Evolutionary conservation across 2,888 invertebrate species (phyloP).

Genomic region (Volucella inanis): DNA sequence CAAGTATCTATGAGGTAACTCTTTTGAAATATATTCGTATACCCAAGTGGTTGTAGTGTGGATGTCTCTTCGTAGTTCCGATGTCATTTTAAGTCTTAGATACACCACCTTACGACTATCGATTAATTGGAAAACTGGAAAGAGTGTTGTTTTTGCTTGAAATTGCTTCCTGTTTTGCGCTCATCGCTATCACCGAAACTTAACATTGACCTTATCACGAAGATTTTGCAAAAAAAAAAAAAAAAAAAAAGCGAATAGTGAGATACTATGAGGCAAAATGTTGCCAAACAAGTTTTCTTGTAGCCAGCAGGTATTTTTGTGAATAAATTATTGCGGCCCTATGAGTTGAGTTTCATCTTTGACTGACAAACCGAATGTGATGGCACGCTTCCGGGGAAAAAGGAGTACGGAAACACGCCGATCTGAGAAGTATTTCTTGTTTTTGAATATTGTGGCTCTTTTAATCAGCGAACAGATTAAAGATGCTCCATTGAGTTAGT

Average conservation of each 20-base stretch:
- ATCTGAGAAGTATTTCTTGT: too few species aligned
- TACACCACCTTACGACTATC: too few species aligned
- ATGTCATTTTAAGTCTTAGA: too few species aligned
- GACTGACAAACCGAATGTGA: background rate
- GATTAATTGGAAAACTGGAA: background rate
- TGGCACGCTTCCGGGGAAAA: slow-evolving; percentile 15
- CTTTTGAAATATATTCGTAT: too few species aligned
- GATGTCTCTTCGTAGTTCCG: too few species aligned
- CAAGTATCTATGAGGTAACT: too few species aligned
- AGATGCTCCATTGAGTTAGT: too few species aligned
- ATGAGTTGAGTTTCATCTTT: background rate
- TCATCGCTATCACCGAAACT: background rate
- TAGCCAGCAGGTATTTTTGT: slow-evolving; percentile 1
- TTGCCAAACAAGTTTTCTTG: slow-evolving; percentile 5
- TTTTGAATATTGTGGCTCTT: too few species aligned
- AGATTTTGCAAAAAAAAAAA: slow-evolving; percentile 8
- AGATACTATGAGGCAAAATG: background rate
- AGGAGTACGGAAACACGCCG: background rate
- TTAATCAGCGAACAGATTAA: too few species aligned
- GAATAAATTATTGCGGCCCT: background rate
- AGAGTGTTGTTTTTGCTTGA: background rate
- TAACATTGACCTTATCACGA: slow-evolving; percentile 18
- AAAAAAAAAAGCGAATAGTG: background rate
- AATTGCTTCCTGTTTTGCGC: background rate
- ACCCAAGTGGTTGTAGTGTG: too few species aligned